Base-by-base conservation (phyloP, 2,797 vertebrate genomes). In the Takifugu rubripes region DNA sequence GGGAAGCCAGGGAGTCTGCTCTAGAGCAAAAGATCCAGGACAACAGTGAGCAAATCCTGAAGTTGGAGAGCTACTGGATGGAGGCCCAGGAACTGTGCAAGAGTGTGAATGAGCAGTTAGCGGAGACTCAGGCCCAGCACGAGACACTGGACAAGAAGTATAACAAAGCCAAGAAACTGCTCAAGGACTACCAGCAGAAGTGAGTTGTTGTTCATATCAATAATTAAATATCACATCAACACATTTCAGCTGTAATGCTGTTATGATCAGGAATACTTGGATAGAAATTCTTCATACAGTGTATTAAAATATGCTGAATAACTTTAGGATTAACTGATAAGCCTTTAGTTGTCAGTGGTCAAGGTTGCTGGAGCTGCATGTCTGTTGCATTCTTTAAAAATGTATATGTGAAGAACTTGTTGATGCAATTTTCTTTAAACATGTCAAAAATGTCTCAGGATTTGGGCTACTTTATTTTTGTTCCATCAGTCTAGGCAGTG, bases 131-230 rank as follows among this genome's bases (percentile, higher is more conserved):
- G 77, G 79, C 88, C 64, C 94, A 96, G 74, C 90, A 92, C 52
- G 95, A 96, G 72, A 83, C 88, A 1, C 84, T 96, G 80, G 95
- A 97, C 81, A 97, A 95, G 84, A 96, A 95, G 83, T 96, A 96
- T 84, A 93, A 74, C 86, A 96, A 96, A 78, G 94, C 95, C 58
- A 97, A 96, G 88, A 97, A 97, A 66, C 85, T 96, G 59, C 89
- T 97, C 56, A 96, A 96, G 85, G 94, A 96, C 67, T 94, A 92
- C 81, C 95, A 97, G 66, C 93, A 95, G 75, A 96, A 94, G 95
- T 97, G 84, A 92, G 56, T 61, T 31, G 16, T 24, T 51, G 16
- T 25, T 21, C 36, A 40, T 40, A 40, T 40, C 36, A 40, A 14
- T 14, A 12, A 14, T 14, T 40, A 40, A 40, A 40, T 12, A 40